Base-by-base conservation (phyloP, 2,797 vertebrate species). In the Sphaeramia orbicularis region DNA sequence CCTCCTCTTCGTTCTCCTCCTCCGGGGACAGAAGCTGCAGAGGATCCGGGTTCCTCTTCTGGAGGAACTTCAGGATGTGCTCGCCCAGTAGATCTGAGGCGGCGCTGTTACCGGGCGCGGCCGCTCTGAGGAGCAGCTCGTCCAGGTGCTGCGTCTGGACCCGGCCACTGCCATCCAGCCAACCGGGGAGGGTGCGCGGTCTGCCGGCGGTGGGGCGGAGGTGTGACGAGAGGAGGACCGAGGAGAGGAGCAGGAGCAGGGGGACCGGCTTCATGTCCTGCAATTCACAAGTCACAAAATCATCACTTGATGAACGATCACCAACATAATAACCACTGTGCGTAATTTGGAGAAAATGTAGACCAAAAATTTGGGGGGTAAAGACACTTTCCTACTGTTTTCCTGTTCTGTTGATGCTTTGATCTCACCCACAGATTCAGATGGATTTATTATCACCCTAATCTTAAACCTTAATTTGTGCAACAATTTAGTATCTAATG, bases 201-300 rank as follows among this genome's bases (percentile, higher is more conserved):
- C 92, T 90, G 72, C 91, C 89, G 56, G 83, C 78, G 70, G 80
- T 83, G 30, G 83, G 85, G 57, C 85, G 87, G 55, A 90, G 80
- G 77, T 91, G 91, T 24, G 90, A 85, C 0, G 79, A 81, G 52
- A 95, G 71, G 73, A 95, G 86, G 65, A 94, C 77, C 10, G 87
- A 90, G 70, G 88, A 91, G 60, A 93, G 81, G 55, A 95, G 88
- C 64, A 95, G 88, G 63, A 93, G 81, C 74, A 93, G 57, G n/a
- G 91, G 82, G 61, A 84, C 74, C 5, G 84, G 67, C 90, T 92
- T 94, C 95, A 95, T 95, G 70, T 83, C 84, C 90, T 92, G 82
- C 10, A 63, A 32, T 36, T 30, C 15, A 64, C 10, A 9, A 63
- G 4, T 14, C 10, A 52, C 11, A 30, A 10, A 14, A 35, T 4